Conservation (phyloP, 2,888 invertebrate species). For the Diabrotica balteata region DNA sequence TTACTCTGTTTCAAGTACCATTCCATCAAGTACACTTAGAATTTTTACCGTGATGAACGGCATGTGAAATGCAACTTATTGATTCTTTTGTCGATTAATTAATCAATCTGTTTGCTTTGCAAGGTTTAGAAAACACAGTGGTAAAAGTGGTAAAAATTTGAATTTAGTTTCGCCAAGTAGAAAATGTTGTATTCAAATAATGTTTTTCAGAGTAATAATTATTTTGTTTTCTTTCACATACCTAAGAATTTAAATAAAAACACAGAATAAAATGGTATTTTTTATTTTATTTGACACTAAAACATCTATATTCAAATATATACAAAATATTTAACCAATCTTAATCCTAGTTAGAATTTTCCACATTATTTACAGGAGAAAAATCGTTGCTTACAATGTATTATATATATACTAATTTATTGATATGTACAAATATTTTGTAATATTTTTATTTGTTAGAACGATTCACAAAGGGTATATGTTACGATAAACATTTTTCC, state of each 20-base stretch:
- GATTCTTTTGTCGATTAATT: too few relatives aligned
- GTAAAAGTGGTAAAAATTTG: too few relatives aligned
- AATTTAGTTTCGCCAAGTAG: too few relatives aligned
- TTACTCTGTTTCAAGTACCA: too few relatives aligned
- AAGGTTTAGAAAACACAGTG: too few relatives aligned
- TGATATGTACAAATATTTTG: constrained; percentile 48
- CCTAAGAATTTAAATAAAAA: constrained; percentile 10
- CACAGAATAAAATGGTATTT: constrained; percentile 27
- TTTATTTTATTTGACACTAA: constrained; percentile 44
- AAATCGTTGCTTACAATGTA: constrained; percentile 41
- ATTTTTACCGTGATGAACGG: too few relatives aligned
- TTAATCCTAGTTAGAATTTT: constrained; percentile 39
- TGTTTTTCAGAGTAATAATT: too few relatives aligned
- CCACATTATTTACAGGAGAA: constrained; percentile 44
- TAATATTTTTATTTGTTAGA: constrained; percentile 25
- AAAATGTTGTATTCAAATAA: too few relatives aligned
- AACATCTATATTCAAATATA: constrained; percentile 46
- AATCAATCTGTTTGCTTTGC: too few relatives aligned
- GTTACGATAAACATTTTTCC: not conserved
- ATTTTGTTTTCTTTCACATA: too few relatives aligned
- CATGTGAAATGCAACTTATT: too few relatives aligned
- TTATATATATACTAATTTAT: constrained; percentile 23
- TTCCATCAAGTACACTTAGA: too few relatives aligned
- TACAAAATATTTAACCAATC: constrained; percentile 47
- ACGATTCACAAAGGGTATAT: constrained; percentile 19